phyloP scores from a whole-genome alignment of 2,888 invertebrate species.

The Abrostola tripartita region DNA sequence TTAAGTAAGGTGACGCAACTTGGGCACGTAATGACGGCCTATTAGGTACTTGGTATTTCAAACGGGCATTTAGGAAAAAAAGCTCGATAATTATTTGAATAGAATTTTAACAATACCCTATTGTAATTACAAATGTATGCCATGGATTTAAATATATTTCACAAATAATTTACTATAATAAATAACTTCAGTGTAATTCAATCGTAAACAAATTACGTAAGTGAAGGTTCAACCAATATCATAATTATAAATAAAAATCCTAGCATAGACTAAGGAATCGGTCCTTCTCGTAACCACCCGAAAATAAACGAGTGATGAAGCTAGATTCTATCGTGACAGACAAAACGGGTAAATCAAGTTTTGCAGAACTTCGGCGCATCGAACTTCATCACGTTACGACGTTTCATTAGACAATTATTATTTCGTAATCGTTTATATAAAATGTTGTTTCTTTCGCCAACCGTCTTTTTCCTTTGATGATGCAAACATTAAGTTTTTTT shows the following conservation, averaged over 20 bases:
- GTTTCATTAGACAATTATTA: constrained; percentile 50
- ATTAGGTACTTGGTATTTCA: too few relatives aligned
- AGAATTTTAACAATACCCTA: too few relatives aligned
- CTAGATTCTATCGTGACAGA: constrained; percentile 63
- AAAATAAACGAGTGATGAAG: constrained; percentile 55
- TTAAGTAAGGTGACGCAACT: too few relatives aligned
- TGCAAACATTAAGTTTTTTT: neutral
- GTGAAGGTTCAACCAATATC: too few relatives aligned
- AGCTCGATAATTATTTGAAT: too few relatives aligned
- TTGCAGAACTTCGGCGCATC: constrained; percentile 68
- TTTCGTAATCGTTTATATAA: constrained; percentile 39
- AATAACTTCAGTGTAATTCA: too few relatives aligned
- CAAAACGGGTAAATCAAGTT: constrained; percentile 77
- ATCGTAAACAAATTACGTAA: too few relatives aligned
- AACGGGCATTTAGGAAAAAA: too few relatives aligned
- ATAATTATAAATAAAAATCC: neutral
- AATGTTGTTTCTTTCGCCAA: constrained; percentile 8
- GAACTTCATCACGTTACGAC: constrained; percentile 61
- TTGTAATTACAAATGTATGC: too few relatives aligned
- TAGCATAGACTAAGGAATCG: constrained; percentile 18
- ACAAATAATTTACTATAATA: too few relatives aligned
- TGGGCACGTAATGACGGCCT: too few relatives aligned
- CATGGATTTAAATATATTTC: too few relatives aligned
- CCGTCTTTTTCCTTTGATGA: neutral
- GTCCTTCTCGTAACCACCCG: constrained; percentile 34